Evolutionary conservation across 2,888 invertebrate genomes (phyloP).

Genomic region (Lithodes maja): DNA sequence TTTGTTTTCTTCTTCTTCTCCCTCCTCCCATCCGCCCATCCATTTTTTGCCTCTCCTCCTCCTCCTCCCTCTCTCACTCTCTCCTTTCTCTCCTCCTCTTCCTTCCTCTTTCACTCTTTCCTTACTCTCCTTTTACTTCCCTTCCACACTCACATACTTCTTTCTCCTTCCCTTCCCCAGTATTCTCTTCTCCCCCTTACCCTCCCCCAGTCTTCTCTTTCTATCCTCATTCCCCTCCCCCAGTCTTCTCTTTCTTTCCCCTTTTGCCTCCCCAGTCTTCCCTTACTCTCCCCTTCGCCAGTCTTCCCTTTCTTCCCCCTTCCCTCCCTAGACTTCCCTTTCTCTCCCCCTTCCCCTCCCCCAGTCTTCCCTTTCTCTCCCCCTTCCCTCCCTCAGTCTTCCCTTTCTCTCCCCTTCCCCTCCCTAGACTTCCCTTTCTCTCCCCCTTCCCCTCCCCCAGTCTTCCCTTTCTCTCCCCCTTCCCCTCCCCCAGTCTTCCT

Average conservation of each 20-base stretch:
- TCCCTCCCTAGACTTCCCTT: neutral
- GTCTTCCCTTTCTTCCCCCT: neutral
- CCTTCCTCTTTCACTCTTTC: neutral
- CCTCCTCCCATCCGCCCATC: neutral
- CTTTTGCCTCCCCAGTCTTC: neutral
- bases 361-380: neutral
- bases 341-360: constrained; percentile 7
- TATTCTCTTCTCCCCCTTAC: too few relatives aligned
- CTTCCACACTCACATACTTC: neutral
- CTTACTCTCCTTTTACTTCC: neutral
- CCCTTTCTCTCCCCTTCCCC: neutral
- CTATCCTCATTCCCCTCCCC: neutral
- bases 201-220: neutral
- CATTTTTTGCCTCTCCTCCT: neutral
- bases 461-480: neutral
- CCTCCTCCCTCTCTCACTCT: neutral
- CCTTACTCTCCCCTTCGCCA: neutral
- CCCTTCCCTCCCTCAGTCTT: neutral
- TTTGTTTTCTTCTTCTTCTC: neutral
- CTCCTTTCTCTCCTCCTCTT: neutral
- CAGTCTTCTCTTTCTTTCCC: neutral
- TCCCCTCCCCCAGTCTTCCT: neutral
- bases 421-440: neutral
- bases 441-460: neutral
- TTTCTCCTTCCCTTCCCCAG: neutral